Evolutionary conservation across 1,140 invertebrate species (phyloP).

Genomic region (Bombus consobrinus): DNA sequence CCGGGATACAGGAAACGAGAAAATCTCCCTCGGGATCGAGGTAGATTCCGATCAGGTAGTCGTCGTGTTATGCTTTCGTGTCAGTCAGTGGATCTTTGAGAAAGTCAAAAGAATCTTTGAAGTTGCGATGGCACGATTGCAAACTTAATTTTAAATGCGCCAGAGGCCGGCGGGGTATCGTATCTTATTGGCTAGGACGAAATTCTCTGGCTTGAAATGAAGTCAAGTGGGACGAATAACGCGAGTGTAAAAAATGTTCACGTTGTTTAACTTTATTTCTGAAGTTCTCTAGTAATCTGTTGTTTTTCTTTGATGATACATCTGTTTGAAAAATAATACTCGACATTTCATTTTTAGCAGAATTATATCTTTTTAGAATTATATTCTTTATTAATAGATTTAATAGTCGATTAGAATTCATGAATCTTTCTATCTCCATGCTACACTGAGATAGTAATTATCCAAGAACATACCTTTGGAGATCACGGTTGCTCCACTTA

Average conservation of each 20-base stretch:
- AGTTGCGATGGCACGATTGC: conserved; percentile 37
- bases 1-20: conserved; percentile 24
- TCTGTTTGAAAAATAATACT: too few relatives aligned
- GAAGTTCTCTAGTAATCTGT: background rate
- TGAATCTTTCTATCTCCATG: background rate
- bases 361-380: background rate
- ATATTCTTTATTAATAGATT: background rate
- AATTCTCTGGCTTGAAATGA: background rate
- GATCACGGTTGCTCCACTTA: background rate
- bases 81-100: conserved; percentile 28
- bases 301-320: background rate
- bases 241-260: background rate
- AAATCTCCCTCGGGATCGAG: conserved; percentile 37
- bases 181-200: background rate
- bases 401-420: background rate
- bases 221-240: background rate
- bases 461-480: background rate
- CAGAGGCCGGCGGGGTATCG: background rate
- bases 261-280: too few relatives aligned
- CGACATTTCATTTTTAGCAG: background rate
- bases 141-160: conserved; percentile 59
- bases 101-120: conserved; percentile 65
- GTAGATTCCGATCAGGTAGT: conserved; percentile 59
- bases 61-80: conserved; percentile 21
- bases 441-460: background rate